A percentile compares a stretch with the other conserved stretches of the same genome.
phyloP scores from a whole-genome alignment of 2,888 invertebrate genomes.

The Rhyacophila evoluta region DNA sequence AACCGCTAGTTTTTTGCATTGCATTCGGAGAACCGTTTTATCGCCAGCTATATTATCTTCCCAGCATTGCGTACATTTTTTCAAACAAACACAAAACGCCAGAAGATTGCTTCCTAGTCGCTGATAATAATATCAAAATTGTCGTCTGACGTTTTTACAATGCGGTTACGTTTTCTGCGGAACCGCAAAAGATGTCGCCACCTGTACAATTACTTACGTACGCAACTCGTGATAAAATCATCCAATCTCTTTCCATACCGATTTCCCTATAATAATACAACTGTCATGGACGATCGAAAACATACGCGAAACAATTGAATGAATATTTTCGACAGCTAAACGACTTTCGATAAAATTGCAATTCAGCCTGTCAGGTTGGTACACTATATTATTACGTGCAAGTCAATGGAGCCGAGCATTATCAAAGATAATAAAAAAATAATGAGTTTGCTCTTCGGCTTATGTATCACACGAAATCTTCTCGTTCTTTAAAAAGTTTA shows the following conservation, averaged over 20 bases:
- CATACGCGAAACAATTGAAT: neutral
- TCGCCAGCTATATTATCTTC: neutral
- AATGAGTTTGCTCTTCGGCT: too few relatives aligned
- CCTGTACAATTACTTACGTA: neutral
- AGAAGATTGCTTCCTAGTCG: conserved; percentile 39
- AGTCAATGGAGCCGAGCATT: too few relatives aligned
- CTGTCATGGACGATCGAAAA: neutral
- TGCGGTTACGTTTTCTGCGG: neutral
- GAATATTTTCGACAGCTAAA: neutral
- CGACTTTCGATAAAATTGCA: neutral
- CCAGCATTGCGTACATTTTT: neutral
- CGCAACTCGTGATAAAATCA: neutral
- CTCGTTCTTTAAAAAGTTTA: too few relatives aligned
- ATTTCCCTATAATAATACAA: neutral
- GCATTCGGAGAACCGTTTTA: neutral
- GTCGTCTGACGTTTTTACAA: conserved; percentile 12
- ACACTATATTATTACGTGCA: too few relatives aligned
- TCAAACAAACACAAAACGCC: neutral
- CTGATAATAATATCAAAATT: neutral
- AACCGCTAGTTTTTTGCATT: neutral
- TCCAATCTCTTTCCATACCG: neutral
- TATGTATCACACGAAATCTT: too few relatives aligned
- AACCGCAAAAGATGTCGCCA: neutral
- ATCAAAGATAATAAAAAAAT: neutral
- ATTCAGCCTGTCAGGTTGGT: neutral